Base-by-base conservation (phyloP, 2,113 vertebrate species). In the Falco punctatus region DNA sequence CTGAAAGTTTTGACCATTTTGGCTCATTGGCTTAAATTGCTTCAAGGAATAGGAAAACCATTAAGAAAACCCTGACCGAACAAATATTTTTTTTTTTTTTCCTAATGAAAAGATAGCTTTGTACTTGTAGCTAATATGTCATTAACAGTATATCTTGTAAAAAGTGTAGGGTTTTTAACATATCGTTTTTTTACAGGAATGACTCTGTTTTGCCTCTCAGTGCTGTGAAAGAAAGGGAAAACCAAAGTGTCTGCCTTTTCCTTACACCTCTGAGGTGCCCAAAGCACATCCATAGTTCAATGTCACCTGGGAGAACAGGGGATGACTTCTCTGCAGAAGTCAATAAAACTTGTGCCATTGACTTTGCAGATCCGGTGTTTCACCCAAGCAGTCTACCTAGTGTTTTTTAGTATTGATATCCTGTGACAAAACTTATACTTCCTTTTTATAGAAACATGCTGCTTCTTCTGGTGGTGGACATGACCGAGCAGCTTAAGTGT, bases 331-430 rank as follows among this genome's bases (percentile, higher is more conserved):
- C 69, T 1, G 2, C 40, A 57, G 72, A 81, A 72, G 69, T 90
- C 65, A 84, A 10, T 84, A 57, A 20, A 86, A 71, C 48, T 86
- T 54, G 15, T 84, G 65, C 80, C 59, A 46, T 49, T 78, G 90
- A 65, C 80, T 93, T 86, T 30, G 67, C 61, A 67, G 64, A 81
- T 93, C 57, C 61, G 91, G 83, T 3, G 0, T 81, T 79, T 93
- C 73, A 89, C 82, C 51, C 52, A 74, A 19, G 57, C 48, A 33
- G 52, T 52, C 72, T 75, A 42, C 85, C 52, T 71, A 64, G 48
- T 84, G 80, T 73, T 59, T 90, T 92, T 81, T 89, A 77, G 73
- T 89, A 87, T 70, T 97, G 88, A 75, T 82, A 38, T 91, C 92
- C 46, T 91, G 54, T 94, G 81, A 62, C 69, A 62, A 96, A 93